Percentiles rank a stretch among this genome's conserved stretches.
These are phyloP conservation scores for Bos indicus DNA, from an alignment of 2,113 vertebrate species.

Conservation along the genomic window DNA sequence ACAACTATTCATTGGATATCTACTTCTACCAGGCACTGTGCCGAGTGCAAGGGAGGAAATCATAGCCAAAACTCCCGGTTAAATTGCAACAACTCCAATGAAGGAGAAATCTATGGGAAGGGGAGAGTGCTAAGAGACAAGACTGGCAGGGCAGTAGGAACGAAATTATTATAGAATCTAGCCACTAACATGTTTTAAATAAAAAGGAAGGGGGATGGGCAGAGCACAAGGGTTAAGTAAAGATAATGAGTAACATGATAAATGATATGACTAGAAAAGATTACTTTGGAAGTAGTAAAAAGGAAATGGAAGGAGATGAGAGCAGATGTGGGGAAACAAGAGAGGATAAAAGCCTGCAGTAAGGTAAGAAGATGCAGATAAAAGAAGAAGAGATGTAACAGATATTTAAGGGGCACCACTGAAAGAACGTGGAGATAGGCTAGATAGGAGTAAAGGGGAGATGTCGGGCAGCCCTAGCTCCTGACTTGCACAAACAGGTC, in stretches of 20 bases:
- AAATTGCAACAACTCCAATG: background rate
- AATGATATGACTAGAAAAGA: background rate
- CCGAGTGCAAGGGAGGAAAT: background rate
- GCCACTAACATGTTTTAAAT: background rate
- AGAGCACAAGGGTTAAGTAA: background rate
- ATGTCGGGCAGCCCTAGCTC: background rate
- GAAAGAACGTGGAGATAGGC: background rate
- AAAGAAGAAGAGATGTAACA: background rate
- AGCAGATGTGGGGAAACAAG: background rate
- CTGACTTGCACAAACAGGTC: background rate
- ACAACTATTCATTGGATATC: background rate
- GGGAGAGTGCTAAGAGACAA: background rate
- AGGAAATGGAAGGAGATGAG: background rate
- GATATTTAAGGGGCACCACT: background rate
- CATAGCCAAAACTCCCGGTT: background rate
- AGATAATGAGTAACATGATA: background rate
- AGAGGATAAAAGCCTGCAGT: background rate
- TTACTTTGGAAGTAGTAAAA: background rate
- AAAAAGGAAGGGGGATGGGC: no score
- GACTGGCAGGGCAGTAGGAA: background rate
- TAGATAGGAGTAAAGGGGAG: background rate
- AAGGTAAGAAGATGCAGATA: background rate
- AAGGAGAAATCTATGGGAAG: background rate
- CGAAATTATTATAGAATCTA: background rate
- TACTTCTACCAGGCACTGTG: background rate